A percentile compares a stretch with the other conserved stretches of the same genome.
Conservation (phyloP, 1,140 invertebrate species). For the Pseudomyrmex cubaensis region DNA sequence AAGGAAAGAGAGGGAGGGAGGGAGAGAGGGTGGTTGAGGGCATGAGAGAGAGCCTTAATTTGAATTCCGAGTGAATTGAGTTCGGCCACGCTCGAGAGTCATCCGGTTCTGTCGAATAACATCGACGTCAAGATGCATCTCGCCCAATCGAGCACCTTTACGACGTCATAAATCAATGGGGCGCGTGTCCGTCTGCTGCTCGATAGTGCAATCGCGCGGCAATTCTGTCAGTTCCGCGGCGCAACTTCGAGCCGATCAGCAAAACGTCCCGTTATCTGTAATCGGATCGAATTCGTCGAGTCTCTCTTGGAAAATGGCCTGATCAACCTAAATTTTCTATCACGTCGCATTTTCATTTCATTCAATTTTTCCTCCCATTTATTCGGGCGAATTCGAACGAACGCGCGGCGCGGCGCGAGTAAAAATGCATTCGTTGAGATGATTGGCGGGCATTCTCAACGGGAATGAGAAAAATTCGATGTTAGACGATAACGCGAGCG, state of each 20-base stretch:
- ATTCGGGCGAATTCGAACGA: too few relatives aligned
- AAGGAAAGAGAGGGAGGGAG: slow-evolving; percentile 31
- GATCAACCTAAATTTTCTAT: background rate
- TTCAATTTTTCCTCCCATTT: background rate
- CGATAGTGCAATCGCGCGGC: slow-evolving; percentile 31
- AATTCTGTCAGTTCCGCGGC: slow-evolving; percentile 12
- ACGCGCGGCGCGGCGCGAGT: too few relatives aligned
- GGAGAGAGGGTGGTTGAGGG: slow-evolving; percentile 51
- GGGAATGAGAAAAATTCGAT: slow-evolving; percentile 27
- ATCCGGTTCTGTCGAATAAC: slow-evolving; percentile 73
- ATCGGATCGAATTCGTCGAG: background rate
- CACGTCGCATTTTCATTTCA: background rate
- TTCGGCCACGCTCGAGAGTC: slow-evolving; percentile 69
- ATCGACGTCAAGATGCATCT: slow-evolving; percentile 52
- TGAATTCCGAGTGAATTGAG: slow-evolving; percentile 79
- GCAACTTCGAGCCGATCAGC: slow-evolving; percentile 4
- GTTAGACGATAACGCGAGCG: slow-evolving; percentile 29
- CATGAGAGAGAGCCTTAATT: slow-evolving; percentile 71
- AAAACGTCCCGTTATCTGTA: slow-evolving; percentile 6
- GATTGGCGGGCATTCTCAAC: slow-evolving; percentile 24
- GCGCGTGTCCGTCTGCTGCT: slow-evolving; percentile 21
- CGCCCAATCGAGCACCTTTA: slow-evolving; percentile 61
- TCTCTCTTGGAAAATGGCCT: background rate
- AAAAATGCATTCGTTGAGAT: background rate
- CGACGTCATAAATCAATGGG: slow-evolving; percentile 42